Evolutionary conservation across 2,113 vertebrate species (phyloP).

Genomic region (Heterocephalus glaber): DNA sequence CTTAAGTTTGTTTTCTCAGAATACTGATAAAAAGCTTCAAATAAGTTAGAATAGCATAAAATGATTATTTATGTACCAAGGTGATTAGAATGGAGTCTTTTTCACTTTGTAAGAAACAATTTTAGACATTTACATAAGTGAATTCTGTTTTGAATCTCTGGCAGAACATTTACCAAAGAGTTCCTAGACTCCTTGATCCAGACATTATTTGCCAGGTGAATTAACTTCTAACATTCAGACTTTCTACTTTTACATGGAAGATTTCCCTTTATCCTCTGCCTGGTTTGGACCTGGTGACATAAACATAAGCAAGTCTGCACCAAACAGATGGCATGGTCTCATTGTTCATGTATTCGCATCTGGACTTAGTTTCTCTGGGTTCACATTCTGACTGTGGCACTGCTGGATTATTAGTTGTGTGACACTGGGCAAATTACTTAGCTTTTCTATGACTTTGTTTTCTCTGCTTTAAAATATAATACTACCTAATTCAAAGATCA

Average conservation of each 20-base stretch:
- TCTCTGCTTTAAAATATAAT: background rate
- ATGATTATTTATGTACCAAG: background rate
- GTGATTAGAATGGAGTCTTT: background rate
- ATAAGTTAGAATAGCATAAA: conserved; percentile 51
- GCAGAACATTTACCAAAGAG: conserved; percentile 33
- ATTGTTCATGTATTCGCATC: background rate
- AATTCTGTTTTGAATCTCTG: conserved; percentile 11
- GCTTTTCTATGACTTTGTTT: conserved; percentile 13
- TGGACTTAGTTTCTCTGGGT: background rate
- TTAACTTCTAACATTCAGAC: background rate
- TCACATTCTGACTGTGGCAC: background rate
- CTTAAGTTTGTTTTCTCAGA: conserved; percentile 18
- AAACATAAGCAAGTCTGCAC: background rate
- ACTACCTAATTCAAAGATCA: background rate
- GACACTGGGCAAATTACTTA: background rate
- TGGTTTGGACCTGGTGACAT: background rate
- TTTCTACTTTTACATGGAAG: background rate
- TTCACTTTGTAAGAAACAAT: conserved; percentile 4
- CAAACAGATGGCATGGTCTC: background rate
- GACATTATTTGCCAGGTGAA: background rate
- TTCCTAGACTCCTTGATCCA: background rate
- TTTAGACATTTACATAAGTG: conserved; percentile 37
- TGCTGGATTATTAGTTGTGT: background rate
- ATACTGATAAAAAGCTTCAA: conserved; percentile 37
- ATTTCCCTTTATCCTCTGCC: background rate